These are phyloP conservation scores for Azorinus chamasolen DNA, from an alignment of 2,888 invertebrate genomes.

Conservation along the genomic window DNA sequence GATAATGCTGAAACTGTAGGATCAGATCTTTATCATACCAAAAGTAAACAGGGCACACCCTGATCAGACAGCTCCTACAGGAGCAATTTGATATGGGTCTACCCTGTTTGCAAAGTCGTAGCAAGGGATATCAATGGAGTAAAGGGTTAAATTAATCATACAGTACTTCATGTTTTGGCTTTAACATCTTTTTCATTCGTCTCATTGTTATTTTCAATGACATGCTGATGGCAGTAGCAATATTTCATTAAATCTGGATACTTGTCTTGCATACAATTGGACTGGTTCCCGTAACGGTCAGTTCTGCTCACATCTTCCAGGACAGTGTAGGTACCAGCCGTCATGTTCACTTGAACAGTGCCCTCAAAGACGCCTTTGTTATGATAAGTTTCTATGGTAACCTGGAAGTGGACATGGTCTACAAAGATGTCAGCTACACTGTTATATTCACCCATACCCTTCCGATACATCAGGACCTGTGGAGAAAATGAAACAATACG, in stretches of 20 bases:
- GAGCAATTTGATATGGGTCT: no score
- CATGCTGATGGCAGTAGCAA: conserved; percentile 74
- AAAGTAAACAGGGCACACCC: no score
- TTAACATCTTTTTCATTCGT: no score
- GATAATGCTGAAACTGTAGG: no score
- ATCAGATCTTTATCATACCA: no score
- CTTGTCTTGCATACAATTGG: conserved; percentile 74
- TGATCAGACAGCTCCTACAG: no score
- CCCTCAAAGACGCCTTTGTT: conserved; percentile 79
- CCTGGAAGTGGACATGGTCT: conserved; percentile 73
- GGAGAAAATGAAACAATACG: no score
- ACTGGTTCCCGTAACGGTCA: conserved; percentile 77
- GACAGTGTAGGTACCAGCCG: conserved; percentile 51
- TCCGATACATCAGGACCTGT: conserved; percentile 75
- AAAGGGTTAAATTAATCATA: no score
- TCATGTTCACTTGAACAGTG: conserved; percentile 73
- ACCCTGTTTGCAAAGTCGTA: no score
- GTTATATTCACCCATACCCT: conserved; percentile 69
- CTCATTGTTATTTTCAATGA: no score
- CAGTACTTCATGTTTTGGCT: no score
- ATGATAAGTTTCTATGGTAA: conserved; percentile 76
- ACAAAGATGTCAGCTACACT: conserved; percentile 72
- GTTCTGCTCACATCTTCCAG: conserved; percentile 76
- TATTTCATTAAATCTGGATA: conserved; percentile 79
- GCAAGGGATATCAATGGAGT: no score